Evolutionary conservation across 2,797 vertebrate genomes (phyloP), one percentile per base, ranked within the genome.

Genomic region (Iguana delicatissima): DNA sequence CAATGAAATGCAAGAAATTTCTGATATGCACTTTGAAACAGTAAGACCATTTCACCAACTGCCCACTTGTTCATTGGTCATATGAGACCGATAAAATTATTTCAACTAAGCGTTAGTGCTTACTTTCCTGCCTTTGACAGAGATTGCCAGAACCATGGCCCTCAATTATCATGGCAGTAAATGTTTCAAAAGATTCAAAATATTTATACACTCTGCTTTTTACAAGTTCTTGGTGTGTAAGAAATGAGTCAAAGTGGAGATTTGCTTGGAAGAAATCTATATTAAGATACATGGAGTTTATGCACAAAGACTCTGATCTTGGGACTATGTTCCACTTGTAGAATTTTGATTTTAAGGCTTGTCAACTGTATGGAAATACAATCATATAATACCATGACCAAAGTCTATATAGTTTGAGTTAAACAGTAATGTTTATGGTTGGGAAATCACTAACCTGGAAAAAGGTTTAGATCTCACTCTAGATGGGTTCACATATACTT

Each of bases 81-180:
- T 84, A 90, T 4, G 1, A 93, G 80, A 83, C 9, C 42, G 72
- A 91, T 93, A 89, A 92, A 91, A 94, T 91, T 89, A 90, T 1
- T 4, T 76, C 80, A 80, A 26, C 93, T 80, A 92, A 93, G 88
- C 81, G 67, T 89, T 80, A 88, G 0, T 35, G 64, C 85, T 89
- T 94, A 4, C 10, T 94, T 84, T 87, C 16, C 4, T 64, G 93
- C 57, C 22, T 91, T 59, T 92, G 59, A 83, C 32, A 89, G 88
- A 90, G 7, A 84, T 57, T 12, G 76, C 84, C n/a, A 77, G 69
- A 35, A 35, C 73, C 22, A 62, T 5, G 16, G 83, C 38, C 5
- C 90, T 62, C 18, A 88, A 89, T 73, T 86, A 9, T 24, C 3
- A 76, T 22, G 57, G 22, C 82, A 26, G 7, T 50, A 89, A 84